A percentile compares a stretch with the other conserved stretches of the same genome.
Evolutionary conservation across 2,797 vertebrate genomes (phyloP).

Genomic region (Tympanoctomys barrerae): DNA sequence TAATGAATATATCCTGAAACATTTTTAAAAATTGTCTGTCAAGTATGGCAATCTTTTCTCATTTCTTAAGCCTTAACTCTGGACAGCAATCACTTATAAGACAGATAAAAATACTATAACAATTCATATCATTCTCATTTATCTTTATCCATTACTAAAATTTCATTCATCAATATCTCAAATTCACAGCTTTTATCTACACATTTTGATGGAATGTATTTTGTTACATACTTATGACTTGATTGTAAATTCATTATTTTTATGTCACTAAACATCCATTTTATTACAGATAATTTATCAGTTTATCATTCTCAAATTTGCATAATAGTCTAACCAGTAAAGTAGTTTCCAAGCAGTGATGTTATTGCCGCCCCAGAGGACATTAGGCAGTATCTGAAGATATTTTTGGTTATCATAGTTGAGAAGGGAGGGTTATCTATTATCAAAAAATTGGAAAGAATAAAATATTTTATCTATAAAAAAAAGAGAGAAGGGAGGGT

Average conservation of each 20-base stretch:
- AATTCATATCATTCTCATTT: slow-evolving; percentile 68
- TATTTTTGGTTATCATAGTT: not conserved
- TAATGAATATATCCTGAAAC: slow-evolving; percentile 44
- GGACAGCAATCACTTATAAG: not conserved
- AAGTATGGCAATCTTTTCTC: slow-evolving; percentile 69
- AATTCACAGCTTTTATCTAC: slow-evolving; percentile 52
- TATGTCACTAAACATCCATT: not conserved
- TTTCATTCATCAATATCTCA: slow-evolving; percentile 81
- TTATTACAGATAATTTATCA: not conserved
- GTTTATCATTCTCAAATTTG: not conserved
- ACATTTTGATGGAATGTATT: not conserved
- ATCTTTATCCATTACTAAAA: slow-evolving; percentile 79
- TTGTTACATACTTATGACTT: not conserved
- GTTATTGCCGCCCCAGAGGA: not conserved
- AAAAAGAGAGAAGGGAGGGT: not conserved
- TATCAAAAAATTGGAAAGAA: too few relatives aligned
- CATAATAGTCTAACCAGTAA: not conserved
- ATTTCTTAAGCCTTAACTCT: slow-evolving; percentile 19
- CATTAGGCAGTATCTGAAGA: not conserved
- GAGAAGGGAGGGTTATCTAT: not conserved
- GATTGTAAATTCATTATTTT: not conserved
- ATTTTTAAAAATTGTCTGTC: slow-evolving; percentile 37
- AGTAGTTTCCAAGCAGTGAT: not conserved
- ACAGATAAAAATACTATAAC: slow-evolving; percentile 60
- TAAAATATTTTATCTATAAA: too few relatives aligned